Evolutionary conservation across 1,140 invertebrate genomes (phyloP).

Genomic region (Chymomyza costata): DNA sequence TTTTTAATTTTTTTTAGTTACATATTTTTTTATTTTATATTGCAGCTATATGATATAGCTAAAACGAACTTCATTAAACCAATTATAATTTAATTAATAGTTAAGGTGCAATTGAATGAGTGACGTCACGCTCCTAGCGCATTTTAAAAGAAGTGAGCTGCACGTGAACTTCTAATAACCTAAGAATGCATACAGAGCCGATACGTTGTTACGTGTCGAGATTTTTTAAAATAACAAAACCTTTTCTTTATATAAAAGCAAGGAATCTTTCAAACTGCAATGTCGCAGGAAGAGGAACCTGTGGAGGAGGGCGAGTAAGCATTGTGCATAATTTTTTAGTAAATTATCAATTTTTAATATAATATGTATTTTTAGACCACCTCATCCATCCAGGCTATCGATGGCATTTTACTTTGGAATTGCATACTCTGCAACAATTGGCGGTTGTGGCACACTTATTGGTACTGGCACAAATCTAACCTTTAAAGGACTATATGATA

Average conservation of each 20-base stretch:
- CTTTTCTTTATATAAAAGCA: constrained; percentile 42
- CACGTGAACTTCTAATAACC: too few relatives aligned
- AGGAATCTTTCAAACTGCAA: too few relatives aligned
- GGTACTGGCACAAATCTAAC: constrained; percentile 93
- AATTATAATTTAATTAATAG: too few relatives aligned
- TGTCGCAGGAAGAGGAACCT: constrained; percentile 43
- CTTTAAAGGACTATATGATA: constrained; percentile 84
- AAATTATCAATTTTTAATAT: not conserved
- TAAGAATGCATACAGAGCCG: too few relatives aligned
- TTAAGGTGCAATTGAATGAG: too few relatives aligned
- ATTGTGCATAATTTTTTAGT: not conserved
- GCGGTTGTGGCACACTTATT: constrained; percentile 90
- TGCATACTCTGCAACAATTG: constrained; percentile 86
- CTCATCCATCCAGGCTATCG: constrained; percentile 79
- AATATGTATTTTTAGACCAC: constrained; percentile 60
- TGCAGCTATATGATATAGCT: too few relatives aligned
- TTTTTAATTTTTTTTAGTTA: too few relatives aligned
- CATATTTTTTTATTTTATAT: too few relatives aligned
- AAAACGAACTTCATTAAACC: too few relatives aligned
- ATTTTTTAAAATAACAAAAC: constrained; percentile 29
- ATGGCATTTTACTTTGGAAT: constrained; percentile 84
- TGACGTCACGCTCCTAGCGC: too few relatives aligned
- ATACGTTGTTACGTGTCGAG: too few relatives aligned
- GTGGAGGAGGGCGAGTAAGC: constrained; percentile 55
- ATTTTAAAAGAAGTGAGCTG: too few relatives aligned